These are phyloP conservation scores for Chelonoidis abingdonii DNA, from an alignment of 2,113 vertebrate species.

Conservation along the genomic window DNA sequence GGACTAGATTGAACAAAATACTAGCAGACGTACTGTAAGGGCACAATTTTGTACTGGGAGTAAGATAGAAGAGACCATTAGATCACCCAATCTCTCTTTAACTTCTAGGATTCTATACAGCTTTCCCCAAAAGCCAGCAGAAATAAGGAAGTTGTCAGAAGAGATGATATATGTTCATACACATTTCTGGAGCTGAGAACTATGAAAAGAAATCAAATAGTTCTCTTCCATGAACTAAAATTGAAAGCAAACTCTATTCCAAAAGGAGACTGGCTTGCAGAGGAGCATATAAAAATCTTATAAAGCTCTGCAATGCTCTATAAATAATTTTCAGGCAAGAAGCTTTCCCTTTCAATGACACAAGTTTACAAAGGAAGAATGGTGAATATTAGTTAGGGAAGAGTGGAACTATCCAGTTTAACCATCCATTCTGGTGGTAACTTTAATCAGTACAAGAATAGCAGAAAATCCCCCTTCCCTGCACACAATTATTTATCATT, in stretches of 20 bases:
- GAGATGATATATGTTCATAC: constrained; percentile 53
- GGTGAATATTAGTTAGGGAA: constrained; percentile 58
- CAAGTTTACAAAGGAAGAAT: constrained; percentile 64
- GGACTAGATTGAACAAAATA: rapidly evolving
- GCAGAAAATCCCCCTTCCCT: background rate
- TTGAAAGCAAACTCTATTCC: constrained; percentile 61
- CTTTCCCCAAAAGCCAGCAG: background rate
- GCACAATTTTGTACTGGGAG: background rate
- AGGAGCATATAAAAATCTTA: constrained; percentile 66
- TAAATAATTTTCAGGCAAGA: constrained; percentile 79
- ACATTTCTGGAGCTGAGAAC: constrained; percentile 50
- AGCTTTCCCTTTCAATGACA: constrained; percentile 70
- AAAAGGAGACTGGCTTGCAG: constrained; percentile 63
- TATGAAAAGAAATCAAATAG: constrained; percentile 71
- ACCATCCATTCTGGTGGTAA: constrained; percentile 8
- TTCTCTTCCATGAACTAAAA: constrained; percentile 67
- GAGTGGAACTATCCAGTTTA: constrained; percentile 26
- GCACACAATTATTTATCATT: constrained; percentile 43
- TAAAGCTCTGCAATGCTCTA: constrained; percentile 65
- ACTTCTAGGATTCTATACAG: background rate
- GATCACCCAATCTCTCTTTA: background rate
- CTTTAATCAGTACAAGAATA: constrained; percentile 45
- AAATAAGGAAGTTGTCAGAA: constrained; percentile 6
- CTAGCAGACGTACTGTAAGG: background rate
- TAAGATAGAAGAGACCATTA: background rate